A percentile compares a stretch with the other conserved stretches of the same genome.
These are phyloP conservation scores for Acrocera orbiculus DNA, from an alignment of 2,888 invertebrate species.

Conservation along the genomic window DNA sequence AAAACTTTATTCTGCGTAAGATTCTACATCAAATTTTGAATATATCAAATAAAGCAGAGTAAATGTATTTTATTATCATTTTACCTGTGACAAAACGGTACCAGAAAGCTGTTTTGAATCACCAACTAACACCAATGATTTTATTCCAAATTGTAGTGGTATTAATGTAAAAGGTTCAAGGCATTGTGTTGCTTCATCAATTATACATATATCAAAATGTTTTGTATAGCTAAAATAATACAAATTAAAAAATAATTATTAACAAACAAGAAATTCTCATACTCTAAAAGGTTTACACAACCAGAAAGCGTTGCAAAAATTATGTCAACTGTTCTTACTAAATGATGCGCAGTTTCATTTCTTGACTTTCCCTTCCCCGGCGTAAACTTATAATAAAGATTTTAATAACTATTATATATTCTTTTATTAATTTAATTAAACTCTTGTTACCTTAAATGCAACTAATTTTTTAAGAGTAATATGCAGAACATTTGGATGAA, in stretches of 20 bases:
- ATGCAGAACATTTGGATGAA: constrained; percentile 37
- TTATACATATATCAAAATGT: constrained; percentile 47
- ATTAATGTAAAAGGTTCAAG: constrained; percentile 67
- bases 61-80: constrained; percentile 5
- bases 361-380: no score
- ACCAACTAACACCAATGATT: constrained; percentile 63
- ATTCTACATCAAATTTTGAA: no score
- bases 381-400: no score
- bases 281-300: constrained; percentile 26
- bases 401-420: no score
- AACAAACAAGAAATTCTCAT: constrained; percentile 8
- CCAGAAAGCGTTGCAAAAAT: constrained; percentile 54
- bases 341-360: no score
- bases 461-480: constrained; percentile 40
- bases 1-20: no score
- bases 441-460: constrained; percentile 25
- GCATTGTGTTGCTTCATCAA: constrained; percentile 80
- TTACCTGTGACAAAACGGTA: constrained; percentile 54
- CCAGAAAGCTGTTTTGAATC: constrained; percentile 76
- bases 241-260: background rate
- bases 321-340: no score
- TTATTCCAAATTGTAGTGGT: constrained; percentile 58
- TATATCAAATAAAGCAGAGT: no score
- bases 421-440: no score
- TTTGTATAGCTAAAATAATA: constrained; percentile 12